Conservation (phyloP, 2,888 invertebrate species). For the Oligia strigilis region DNA sequence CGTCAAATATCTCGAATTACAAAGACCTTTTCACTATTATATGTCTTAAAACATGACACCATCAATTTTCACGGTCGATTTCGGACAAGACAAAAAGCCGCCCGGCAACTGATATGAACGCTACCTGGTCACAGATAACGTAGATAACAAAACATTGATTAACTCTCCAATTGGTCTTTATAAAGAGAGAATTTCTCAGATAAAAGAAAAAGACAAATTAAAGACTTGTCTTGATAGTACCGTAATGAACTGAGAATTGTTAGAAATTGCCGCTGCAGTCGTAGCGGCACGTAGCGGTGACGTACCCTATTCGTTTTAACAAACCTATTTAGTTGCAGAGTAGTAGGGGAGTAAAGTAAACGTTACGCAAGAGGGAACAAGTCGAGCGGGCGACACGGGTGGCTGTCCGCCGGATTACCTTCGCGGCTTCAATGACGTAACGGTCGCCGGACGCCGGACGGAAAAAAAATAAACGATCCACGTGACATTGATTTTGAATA, state of each 20-base stretch:
- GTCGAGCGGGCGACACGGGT: constrained; percentile 78
- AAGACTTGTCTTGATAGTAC: constrained; percentile 54
- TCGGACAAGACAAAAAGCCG: constrained; percentile 75
- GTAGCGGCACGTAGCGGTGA: constrained; percentile 46
- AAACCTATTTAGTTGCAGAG: constrained; percentile 53
- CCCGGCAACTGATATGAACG: constrained; percentile 70
- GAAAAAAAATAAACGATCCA: constrained; percentile 70
- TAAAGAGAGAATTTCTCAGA: constrained; percentile 44
- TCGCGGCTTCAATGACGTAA: constrained; percentile 80
- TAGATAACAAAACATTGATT: constrained; percentile 65
- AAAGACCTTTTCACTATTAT: constrained; percentile 44
- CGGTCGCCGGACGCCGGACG: constrained; percentile 70
- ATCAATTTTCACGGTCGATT: constrained; percentile 81
- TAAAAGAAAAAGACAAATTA: constrained; percentile 60
- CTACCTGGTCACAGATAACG: constrained; percentile 59
- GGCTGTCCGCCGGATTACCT: constrained; percentile 74
- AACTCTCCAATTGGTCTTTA: constrained; percentile 53
- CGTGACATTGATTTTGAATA: constrained; percentile 82
- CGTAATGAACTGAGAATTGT: constrained; percentile 53
- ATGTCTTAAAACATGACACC: constrained; percentile 69
- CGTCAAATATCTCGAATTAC: constrained; percentile 45
- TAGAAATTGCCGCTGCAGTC: constrained; percentile 45
- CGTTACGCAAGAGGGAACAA: constrained; percentile 82
- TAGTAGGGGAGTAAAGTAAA: constrained; percentile 68
- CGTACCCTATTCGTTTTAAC: constrained; percentile 53